A percentile compares a stretch with the other conserved stretches of the same genome.
These are phyloP conservation scores for Tragelaphus eurycerus DNA, from an alignment of 2,797 vertebrate genomes.

Conservation along the genomic window DNA sequence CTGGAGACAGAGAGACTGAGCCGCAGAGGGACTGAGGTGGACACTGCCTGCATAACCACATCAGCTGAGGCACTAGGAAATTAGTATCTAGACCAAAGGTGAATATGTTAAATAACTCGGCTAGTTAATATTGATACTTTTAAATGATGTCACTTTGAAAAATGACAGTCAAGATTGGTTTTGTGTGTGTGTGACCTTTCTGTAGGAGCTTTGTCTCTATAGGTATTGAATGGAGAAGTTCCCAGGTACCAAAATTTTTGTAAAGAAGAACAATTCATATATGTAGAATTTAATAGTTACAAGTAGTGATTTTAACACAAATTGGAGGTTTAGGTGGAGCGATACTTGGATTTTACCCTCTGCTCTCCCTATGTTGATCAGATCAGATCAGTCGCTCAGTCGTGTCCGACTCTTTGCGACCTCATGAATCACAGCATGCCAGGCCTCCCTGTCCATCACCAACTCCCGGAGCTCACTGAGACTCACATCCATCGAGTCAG, in stretches of 20 bases:
- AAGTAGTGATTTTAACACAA: not conserved
- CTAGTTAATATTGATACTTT: not conserved
- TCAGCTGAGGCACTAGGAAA: not conserved
- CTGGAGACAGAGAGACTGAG: no score
- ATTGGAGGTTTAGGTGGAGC: not conserved
- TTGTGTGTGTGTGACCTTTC: not conserved
- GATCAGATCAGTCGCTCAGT: no score
- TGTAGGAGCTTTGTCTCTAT: not conserved
- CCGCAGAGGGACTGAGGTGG: not conserved
- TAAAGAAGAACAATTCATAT: constrained; percentile 10
- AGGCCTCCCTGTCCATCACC: no score
- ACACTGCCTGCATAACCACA: not conserved
- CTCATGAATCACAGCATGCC: no score
- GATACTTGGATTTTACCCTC: not conserved
- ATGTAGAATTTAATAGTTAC: not conserved
- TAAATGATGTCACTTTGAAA: constrained; percentile 37
- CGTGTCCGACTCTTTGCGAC: no score
- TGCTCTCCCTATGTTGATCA: not conserved
- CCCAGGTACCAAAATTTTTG: not conserved
- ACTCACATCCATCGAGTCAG: no score
- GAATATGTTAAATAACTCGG: not conserved
- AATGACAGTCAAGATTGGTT: not conserved
- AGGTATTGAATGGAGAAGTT: not conserved
- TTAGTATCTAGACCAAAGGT: not conserved
- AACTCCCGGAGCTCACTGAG: no score